These are phyloP conservation scores for Drosophila mayaguana DNA, from an alignment of 2,888 invertebrate genomes.

Conservation along the genomic window DNA sequence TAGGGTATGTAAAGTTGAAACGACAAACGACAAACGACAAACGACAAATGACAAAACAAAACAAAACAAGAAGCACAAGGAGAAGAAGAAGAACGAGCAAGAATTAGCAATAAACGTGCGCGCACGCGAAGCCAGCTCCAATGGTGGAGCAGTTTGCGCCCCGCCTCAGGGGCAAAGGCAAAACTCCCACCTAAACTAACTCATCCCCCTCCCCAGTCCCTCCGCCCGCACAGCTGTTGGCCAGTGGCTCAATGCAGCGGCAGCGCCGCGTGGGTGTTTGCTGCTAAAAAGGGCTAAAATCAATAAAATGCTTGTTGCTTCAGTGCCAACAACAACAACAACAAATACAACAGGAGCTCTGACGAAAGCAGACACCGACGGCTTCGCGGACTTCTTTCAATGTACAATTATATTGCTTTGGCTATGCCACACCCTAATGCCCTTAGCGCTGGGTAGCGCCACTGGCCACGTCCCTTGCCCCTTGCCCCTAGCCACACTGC, in stretches of 20 bases:
- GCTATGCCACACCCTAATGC: constrained; percentile 38
- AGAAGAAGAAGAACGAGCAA: constrained; percentile 48
- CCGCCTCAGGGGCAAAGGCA: background rate
- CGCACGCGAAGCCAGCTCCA: constrained; percentile 67
- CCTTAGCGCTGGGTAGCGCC: background rate
- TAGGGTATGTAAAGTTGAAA: constrained; percentile 17
- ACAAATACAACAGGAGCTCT: constrained; percentile 15
- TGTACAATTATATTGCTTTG: constrained; percentile 79
- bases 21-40: constrained; percentile 8
- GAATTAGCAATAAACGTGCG: constrained; percentile 78
- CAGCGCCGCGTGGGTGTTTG: constrained; percentile 29
- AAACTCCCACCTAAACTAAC: background rate
- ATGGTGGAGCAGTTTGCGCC: constrained; percentile 3
- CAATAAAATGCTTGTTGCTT: constrained; percentile 83
- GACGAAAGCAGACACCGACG: constrained; percentile 28
- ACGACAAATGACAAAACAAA: background rate
- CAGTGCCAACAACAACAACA: constrained; percentile 4
- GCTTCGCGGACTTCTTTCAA: constrained; percentile 58
- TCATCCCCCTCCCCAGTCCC: too few relatives aligned
- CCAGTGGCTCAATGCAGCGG: constrained; percentile 7
- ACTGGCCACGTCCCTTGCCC: constrained; percentile 7
- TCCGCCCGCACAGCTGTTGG: background rate
- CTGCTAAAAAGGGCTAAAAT: constrained; percentile 79
- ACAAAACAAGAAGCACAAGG: constrained; percentile 25
- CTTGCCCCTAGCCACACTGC: constrained; percentile 46